Base-by-base conservation (phyloP, 2,797 vertebrate species). In the Coracias cyanogaster region DNA sequence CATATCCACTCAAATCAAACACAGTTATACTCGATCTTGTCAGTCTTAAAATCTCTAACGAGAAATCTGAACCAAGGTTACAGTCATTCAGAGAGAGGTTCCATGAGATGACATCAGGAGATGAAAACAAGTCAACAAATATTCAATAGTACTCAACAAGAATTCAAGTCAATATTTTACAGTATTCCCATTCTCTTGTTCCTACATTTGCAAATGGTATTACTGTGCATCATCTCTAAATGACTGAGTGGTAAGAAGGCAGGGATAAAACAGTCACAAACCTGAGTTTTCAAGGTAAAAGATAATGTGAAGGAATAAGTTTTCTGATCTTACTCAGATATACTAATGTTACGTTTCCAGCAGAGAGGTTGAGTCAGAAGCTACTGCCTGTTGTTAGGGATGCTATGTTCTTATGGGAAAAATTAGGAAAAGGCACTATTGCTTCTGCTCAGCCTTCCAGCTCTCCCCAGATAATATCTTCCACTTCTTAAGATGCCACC, bases 401-500 rank as follows among this genome's bases (percentile, higher is more conserved):
- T n/a, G 12, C 20, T 49, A 10, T 15, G 41, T 26, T 74, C 64
- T 35, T 28, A 12, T 0, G 5, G 22, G 17, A 29, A 46, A 69
- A 65, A 10, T 2, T 0, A 76, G 24, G 26, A 61, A 74, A 91
- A 78, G 1, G 2, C 10, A 21, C 7, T 41, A 1, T 5, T 46
- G 17, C 29, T 90, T 26, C 88, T 86, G 35, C 33, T 13, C 54
- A 79, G n/a, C 52, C 46, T 72, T 49, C 55, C 24, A 70, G 28
- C 33, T 77, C 67, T 70, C 55, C 51, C 43, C 72, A 31, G 77
- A 62, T 2, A 74, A 20, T 26, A 55, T 21, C 46, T 77, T 45
- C 25, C 46, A 18, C 14, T 78, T 58, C 45, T 71, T 79, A 43
- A 60, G 43, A 21, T 17, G 16, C 31, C 71, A 82, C 9, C 10